phyloP scores from a whole-genome alignment of 2,888 invertebrate genomes.

The Zygaena filipendulae region DNA sequence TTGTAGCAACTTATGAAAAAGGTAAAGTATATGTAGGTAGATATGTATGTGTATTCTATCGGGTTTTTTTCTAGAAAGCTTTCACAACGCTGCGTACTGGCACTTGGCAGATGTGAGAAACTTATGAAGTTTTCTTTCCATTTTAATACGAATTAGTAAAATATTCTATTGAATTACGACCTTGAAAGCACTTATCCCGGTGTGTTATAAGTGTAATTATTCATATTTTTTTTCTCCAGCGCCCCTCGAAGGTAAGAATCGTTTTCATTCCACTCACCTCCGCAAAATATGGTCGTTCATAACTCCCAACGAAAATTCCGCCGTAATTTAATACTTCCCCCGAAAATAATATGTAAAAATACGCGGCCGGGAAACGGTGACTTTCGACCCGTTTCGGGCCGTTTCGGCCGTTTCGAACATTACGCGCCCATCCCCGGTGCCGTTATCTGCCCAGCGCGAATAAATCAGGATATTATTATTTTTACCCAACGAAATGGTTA shows the following conservation, averaged over 20 bases:
- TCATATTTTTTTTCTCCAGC: constrained; percentile 28
- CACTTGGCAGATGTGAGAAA: too few relatives aligned
- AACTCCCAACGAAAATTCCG: constrained; percentile 44
- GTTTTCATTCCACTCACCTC: constrained; percentile 42
- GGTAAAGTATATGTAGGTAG: too few relatives aligned
- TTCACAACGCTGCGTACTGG: too few relatives aligned
- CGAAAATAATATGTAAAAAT: constrained; percentile 61
- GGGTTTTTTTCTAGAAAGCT: too few relatives aligned
- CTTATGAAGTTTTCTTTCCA: too few relatives aligned
- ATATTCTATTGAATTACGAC: too few relatives aligned
- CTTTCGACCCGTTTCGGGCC: constrained; percentile 37
- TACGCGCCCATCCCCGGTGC: constrained; percentile 44
- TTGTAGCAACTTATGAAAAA: too few relatives aligned
- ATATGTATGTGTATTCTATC: too few relatives aligned
- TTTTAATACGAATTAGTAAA: too few relatives aligned
- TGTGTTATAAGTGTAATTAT: constrained; percentile 36
- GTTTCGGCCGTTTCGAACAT: constrained; percentile 44
- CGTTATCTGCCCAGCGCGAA: constrained; percentile 50
- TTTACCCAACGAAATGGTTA: constrained; percentile 48
- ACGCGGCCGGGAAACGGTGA: constrained; percentile 33
- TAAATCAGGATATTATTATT: constrained; percentile 53
- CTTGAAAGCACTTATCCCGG: constrained; percentile 10
- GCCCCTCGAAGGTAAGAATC: constrained; percentile 40
- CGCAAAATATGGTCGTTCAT: constrained; percentile 56
- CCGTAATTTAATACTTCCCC: constrained; percentile 52